Evolutionary conservation across 2,888 invertebrate genomes (phyloP).

Genomic region (Phytoseiulus persimilis): DNA sequence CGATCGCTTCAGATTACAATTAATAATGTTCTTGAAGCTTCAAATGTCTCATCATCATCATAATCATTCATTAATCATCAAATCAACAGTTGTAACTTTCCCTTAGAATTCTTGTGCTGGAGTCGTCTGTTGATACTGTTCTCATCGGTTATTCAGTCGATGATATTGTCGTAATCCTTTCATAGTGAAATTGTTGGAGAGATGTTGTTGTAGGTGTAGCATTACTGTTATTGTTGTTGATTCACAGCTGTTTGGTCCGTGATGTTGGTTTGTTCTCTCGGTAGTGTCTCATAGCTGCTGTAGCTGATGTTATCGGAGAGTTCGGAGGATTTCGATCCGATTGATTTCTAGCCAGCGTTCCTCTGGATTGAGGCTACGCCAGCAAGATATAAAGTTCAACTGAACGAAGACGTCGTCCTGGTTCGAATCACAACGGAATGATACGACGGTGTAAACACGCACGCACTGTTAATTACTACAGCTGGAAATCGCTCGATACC

Average conservation of each 20-base stretch:
- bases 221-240: slow-evolving; percentile 6
- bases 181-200: not conserved
- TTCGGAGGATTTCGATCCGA: not conserved
- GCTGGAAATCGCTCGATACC: not conserved
- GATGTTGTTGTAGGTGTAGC: not conserved
- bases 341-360: not conserved
- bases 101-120: not conserved
- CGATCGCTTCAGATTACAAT: not conserved
- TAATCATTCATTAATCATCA: not conserved
- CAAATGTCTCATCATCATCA: not conserved
- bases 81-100: not conserved
- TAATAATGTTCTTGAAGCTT: not conserved
- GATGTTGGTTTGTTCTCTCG: not conserved
- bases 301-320: not conserved
- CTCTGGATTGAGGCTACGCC: not conserved
- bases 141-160: not conserved
- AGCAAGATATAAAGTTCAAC: not conserved
- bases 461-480: not conserved
- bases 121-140: not conserved
- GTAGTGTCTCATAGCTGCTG: not conserved
- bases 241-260: not conserved
- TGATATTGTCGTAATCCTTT: not conserved
- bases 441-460: not conserved
- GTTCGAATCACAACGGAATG: not conserved
- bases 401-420: not conserved